These are phyloP conservation scores for Vireo altiloquus DNA, from an alignment of 2,113 vertebrate species.

Conservation along the genomic window DNA sequence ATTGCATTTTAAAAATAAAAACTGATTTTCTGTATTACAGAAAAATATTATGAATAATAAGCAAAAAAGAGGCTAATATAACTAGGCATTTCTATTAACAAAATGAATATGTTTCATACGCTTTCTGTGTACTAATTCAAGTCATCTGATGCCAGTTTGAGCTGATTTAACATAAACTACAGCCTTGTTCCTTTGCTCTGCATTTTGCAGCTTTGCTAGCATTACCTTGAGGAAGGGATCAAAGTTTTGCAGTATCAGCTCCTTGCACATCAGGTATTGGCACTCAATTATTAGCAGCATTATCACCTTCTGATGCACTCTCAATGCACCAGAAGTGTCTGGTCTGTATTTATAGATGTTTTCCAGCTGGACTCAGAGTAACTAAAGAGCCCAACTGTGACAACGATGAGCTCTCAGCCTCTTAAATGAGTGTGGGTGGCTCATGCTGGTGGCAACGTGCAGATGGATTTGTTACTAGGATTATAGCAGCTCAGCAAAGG, in stretches of 20 bases:
- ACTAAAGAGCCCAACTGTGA: neutral
- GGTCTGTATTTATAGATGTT: neutral
- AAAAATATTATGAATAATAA: slow-evolving; percentile 80
- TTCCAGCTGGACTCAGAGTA: neutral
- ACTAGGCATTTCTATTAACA: slow-evolving; percentile 71
- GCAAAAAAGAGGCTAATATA: slow-evolving; percentile 64
- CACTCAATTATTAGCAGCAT: neutral
- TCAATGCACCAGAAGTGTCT: neutral
- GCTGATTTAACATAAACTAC: slow-evolving; percentile 33
- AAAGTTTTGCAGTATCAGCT: neutral
- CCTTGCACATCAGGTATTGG: neutral
- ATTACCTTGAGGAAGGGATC: neutral
- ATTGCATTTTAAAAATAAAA: slow-evolving; percentile 77
- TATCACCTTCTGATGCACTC: neutral
- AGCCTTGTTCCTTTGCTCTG: neutral
- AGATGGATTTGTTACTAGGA: neutral
- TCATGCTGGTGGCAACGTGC: rapidly evolving
- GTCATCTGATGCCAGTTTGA: slow-evolving; percentile 21
- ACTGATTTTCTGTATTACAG: slow-evolving; percentile 69
- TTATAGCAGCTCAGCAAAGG: neutral
- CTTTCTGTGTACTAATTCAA: slow-evolving; percentile 67
- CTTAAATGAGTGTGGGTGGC: no score
- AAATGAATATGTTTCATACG: slow-evolving; percentile 64
- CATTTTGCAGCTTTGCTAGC: neutral
- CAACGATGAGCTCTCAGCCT: neutral